Conservation (phyloP, 2,113 vertebrate genomes). For the Seriola quinqueradiata region DNA sequence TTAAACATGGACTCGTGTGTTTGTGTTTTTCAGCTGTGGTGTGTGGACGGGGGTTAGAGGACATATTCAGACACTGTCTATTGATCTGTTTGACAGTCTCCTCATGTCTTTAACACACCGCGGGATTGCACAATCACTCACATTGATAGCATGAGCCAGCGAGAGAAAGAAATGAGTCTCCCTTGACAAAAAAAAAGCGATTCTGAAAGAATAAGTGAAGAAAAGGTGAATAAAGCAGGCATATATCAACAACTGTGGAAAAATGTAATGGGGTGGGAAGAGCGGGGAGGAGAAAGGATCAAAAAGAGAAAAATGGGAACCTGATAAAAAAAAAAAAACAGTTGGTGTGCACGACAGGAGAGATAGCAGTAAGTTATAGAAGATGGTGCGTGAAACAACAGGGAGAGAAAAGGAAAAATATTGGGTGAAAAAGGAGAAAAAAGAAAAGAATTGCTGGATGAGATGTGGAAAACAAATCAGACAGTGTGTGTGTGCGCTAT, state of each 20-base stretch:
- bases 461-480: slow-evolving; percentile 36
- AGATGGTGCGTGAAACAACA: neutral
- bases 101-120: slow-evolving; percentile 76
- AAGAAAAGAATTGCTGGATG: slow-evolving; percentile 11
- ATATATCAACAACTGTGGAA: slow-evolving; percentile 27
- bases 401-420: neutral
- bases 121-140: slow-evolving; percentile 78
- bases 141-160: slow-evolving; percentile 66
- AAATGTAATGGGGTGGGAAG: slow-evolving; percentile 45
- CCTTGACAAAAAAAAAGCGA: slow-evolving; percentile 15
- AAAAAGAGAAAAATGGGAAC: slow-evolving; percentile 28
- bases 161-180: slow-evolving; percentile 30
- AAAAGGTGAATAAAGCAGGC: slow-evolving; percentile 57
- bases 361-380: slow-evolving; percentile 12
- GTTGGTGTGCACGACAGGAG: neutral
- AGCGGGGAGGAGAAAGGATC: slow-evolving; percentile 12
- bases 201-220: slow-evolving; percentile 39
- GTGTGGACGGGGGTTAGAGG: slow-evolving; percentile 25
- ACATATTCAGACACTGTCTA: slow-evolving; percentile 66
- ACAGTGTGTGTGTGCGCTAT: neutral
- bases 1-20: neutral
- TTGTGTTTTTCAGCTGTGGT: neutral
- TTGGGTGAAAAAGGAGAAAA: neutral
- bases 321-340: slow-evolving; percentile 41
- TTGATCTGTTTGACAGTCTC: slow-evolving; percentile 82